A percentile compares a stretch with the other conserved stretches of the same genome.
phyloP scores from a whole-genome alignment of 2,888 invertebrate genomes.

The Lepidonotus clava region DNA sequence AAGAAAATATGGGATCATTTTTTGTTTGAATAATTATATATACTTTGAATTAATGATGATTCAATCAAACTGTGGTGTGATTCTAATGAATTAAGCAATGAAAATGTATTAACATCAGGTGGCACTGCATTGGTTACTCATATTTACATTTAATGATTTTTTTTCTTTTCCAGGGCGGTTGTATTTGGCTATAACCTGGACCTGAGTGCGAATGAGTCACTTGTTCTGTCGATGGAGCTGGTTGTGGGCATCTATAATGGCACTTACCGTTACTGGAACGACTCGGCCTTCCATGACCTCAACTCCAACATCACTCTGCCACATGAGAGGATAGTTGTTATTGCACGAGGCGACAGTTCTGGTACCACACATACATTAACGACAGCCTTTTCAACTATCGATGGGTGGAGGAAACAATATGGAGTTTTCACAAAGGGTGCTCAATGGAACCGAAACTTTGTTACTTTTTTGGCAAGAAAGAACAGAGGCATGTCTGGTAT shows the following conservation, averaged over 20 bases:
- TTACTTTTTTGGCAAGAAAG: constrained; percentile 56
- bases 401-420: constrained; percentile 20
- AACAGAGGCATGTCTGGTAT: constrained; percentile 66
- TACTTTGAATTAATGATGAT: too few relatives aligned
- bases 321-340: constrained; percentile 55
- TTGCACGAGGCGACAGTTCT: constrained; percentile 59
- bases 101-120: too few relatives aligned
- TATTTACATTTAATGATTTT: background rate
- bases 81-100: background rate
- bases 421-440: constrained; percentile 33
- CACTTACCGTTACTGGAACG: constrained; percentile 51
- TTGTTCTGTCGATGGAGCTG: constrained; percentile 41
- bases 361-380: constrained; percentile 51
- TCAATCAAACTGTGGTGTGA: background rate
- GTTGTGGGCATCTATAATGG: constrained; percentile 58
- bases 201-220: background rate
- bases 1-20: too few relatives aligned
- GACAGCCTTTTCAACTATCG: constrained; percentile 12
- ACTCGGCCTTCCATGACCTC: constrained; percentile 7
- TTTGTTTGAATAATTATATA: too few relatives aligned
- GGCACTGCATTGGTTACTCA: too few relatives aligned
- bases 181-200: constrained; percentile 60
- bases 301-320: constrained; percentile 54
- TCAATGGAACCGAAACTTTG: background rate
- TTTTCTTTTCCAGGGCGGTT: constrained; percentile 57